Base-by-base conservation (phyloP, 2,113 vertebrate genomes). In the Pionites leucogaster region DNA sequence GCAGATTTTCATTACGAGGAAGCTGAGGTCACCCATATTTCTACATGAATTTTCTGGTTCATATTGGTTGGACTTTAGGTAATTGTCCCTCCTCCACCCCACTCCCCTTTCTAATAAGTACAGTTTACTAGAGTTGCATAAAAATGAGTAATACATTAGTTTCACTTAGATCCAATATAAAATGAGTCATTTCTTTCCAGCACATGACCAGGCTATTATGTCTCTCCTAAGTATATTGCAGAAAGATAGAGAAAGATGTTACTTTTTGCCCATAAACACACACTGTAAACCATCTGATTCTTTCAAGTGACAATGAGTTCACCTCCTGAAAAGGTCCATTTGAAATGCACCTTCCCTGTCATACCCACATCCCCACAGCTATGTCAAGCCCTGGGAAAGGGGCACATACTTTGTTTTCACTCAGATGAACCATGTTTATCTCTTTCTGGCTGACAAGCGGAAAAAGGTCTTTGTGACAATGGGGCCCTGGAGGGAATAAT, bases 11-110 rank as follows among this genome's bases (percentile, higher is more conserved):
- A 93, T 95, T 91, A 96, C 6, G 35, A 96, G 77, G 72, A 88
- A 95, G 94, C 83, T 97, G 92, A 95, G 91, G 86, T 96, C 95
- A 94, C 94, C 74, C 53, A 42, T 96, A 93, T 89, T 93, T 93
- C 86, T 94, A 89, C 94, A 95, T 85, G 88, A 89, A 88, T 94
- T 95, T 86, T 96, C 83, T 90, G 90, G 93, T 94, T 88, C 57
- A 82, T 91, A 71, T 86, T 79, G 52, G 83, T 92, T 91, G 78
- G 74, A 68, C 72, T 86, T 96, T 31, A 93, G 69, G 80, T 60
- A 95, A 71, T 29, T 88, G 76, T 68, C 69, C 86, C 74, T 94
- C 86, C 72, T 75, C n/a, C 46, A 47, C 3, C 17, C 60, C 28
- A 1, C 31, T 29, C 46, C 53, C 37, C 9, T 52, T 83, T 86